phyloP scores from a whole-genome alignment of 2,888 invertebrate genomes.

The Leistus spinibarbis region DNA sequence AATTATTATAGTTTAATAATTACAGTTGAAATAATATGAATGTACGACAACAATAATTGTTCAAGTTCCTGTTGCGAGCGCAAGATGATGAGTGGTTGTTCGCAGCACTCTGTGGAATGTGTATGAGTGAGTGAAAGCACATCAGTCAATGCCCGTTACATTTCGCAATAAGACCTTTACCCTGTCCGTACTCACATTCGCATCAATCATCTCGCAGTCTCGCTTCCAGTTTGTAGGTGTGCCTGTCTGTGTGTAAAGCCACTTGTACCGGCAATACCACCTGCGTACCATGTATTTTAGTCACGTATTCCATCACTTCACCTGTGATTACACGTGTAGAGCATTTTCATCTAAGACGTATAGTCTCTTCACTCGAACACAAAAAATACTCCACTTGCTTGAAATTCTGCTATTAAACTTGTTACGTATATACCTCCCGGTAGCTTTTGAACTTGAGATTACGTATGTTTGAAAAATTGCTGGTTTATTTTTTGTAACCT shows the following conservation, averaged over 20 bases:
- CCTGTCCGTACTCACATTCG: neutral
- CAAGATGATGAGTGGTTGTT: no score
- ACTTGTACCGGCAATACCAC: slow-evolving; percentile 20
- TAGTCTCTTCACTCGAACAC: neutral
- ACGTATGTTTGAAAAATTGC: no score
- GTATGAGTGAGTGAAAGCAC: neutral
- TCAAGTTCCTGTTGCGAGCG: no score
- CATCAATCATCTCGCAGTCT: slow-evolving; percentile 19
- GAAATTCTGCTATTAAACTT: neutral
- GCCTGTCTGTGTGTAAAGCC: slow-evolving; percentile 13
- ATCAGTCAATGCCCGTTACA: slow-evolving; percentile 9
- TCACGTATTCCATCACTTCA: slow-evolving; percentile 28
- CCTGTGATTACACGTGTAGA: slow-evolving; percentile 24
- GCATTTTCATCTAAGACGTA: neutral
- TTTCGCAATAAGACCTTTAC: neutral
- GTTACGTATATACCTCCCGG: no score
- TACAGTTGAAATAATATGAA: no score
- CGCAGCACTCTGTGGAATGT: neutral
- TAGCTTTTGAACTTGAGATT: no score
- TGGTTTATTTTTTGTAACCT: no score
- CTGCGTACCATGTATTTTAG: slow-evolving; percentile 8
- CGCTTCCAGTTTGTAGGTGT: neutral
- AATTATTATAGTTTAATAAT: no score
- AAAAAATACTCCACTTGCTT: neutral
- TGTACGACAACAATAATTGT: no score